Evolutionary conservation across 2,888 invertebrate species (phyloP).

Genomic region (Lycocerus yunnanus): DNA sequence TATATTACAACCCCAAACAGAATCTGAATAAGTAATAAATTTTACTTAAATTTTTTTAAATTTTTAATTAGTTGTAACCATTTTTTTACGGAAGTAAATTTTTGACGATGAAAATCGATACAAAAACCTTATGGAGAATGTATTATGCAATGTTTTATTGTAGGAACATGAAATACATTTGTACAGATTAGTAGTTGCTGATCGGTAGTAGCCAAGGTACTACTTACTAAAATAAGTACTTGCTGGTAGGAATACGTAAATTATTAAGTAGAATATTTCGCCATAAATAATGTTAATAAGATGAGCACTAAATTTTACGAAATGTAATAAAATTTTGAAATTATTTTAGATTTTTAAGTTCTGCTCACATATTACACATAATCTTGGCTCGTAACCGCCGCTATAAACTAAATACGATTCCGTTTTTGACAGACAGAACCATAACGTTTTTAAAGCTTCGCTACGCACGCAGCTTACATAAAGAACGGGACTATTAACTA

Average conservation of each 20-base stretch:
- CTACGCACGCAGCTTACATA: slow-evolving; percentile 44
- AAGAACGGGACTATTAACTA: slow-evolving; percentile 46
- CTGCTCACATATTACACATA: slow-evolving; percentile 35
- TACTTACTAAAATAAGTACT: too few relatives aligned
- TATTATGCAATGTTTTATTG: too few relatives aligned
- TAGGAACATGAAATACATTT: too few relatives aligned
- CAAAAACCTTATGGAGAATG: neutral
- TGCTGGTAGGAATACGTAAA: neutral
- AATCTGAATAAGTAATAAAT: neutral
- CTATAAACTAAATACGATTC: slow-evolving; percentile 37
- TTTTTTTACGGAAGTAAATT: neutral
- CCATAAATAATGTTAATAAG: neutral
- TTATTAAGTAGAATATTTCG: neutral
- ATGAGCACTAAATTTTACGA: neutral
- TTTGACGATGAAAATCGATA: neutral
- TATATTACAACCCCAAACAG: neutral
- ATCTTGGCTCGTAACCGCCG: slow-evolving; percentile 36
- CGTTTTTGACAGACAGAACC: slow-evolving; percentile 37
- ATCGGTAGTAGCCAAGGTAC: too few relatives aligned
- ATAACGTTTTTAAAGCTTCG: slow-evolving; percentile 46
- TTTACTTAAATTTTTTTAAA: neutral
- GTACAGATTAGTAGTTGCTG: too few relatives aligned
- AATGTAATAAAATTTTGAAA: neutral
- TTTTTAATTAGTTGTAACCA: neutral
- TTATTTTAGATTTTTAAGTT: slow-evolving; percentile 20